A percentile compares a stretch with the other conserved stretches of the same genome.
Evolutionary conservation across 2,113 vertebrate species (phyloP).

Genomic region (Alexandromys fortis): DNA sequence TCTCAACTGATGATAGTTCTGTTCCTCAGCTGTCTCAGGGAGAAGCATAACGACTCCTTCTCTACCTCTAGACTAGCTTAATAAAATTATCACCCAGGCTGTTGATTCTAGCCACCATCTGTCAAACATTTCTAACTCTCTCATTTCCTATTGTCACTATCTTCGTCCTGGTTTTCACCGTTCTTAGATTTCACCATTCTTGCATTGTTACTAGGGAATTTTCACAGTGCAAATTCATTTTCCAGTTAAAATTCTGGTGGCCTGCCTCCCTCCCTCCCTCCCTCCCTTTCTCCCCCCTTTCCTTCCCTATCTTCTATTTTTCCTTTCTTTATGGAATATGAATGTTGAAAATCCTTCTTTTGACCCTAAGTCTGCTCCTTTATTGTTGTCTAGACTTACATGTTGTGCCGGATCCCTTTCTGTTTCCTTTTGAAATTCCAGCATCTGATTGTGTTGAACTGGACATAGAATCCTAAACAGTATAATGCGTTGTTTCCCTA

Average conservation of each 20-base stretch:
- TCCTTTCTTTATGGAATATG: background rate
- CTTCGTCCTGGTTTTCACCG: background rate
- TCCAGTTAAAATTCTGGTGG: background rate
- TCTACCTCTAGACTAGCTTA: background rate
- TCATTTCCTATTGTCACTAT: background rate
- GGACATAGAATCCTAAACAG: background rate
- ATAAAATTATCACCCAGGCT: background rate
- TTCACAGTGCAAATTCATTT: background rate
- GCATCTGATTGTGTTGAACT: conserved; percentile 3
- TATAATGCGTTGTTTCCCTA: background rate
- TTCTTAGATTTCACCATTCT: background rate
- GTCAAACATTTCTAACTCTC: background rate
- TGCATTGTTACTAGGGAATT: background rate
- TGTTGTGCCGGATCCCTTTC: background rate
- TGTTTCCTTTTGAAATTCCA: background rate
- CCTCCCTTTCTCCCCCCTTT: too few relatives aligned
- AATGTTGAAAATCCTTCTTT: background rate
- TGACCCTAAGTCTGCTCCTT: background rate
- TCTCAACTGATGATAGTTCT: background rate
- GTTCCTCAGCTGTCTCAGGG: background rate
- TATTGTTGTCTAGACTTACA: background rate
- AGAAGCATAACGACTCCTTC: background rate
- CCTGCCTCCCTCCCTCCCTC: background rate
- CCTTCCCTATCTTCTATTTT: background rate
- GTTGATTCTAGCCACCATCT: background rate